phyloP scores from a whole-genome alignment of 2,113 vertebrate genomes.

The Oncorhynchus gorbuscha region DNA sequence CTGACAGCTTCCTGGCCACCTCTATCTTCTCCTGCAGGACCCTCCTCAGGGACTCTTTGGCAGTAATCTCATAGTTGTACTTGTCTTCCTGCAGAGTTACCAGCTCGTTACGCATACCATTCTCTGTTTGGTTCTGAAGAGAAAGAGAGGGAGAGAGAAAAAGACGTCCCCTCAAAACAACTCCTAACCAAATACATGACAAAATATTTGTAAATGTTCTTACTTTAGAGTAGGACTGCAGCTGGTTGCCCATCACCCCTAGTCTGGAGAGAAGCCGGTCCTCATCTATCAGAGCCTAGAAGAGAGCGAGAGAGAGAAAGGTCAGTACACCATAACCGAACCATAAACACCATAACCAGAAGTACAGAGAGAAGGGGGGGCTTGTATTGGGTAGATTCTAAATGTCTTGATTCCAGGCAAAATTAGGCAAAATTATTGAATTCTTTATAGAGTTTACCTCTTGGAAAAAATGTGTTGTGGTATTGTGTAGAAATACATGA shows the following conservation, averaged over 20 bases:
- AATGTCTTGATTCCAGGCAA: too few species aligned
- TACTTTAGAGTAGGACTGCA: constrained; percentile 97
- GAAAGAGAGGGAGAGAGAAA: too few species aligned
- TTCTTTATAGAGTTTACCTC: too few species aligned
- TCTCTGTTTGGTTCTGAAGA: constrained; percentile 91
- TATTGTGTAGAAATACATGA: too few species aligned
- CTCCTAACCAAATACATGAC: too few species aligned
- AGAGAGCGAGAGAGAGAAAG: constrained; percentile 15
- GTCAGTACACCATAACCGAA: not conserved
- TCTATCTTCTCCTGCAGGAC: constrained; percentile 99
- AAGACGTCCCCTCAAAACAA: too few species aligned
- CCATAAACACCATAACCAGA: too few species aligned
- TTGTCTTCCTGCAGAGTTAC: constrained; percentile 96
- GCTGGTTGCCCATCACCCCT: constrained; percentile 98
- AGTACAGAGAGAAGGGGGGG: too few species aligned
- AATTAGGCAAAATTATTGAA: too few species aligned
- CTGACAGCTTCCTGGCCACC: constrained; percentile 10
- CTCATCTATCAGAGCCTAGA: constrained; percentile 98
- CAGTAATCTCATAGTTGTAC: constrained; percentile 98
- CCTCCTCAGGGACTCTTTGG: constrained; percentile 97
- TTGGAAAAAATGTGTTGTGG: too few species aligned
- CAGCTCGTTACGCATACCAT: constrained; percentile 93
- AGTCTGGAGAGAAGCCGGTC: constrained; percentile 94
- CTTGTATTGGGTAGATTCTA: too few species aligned
- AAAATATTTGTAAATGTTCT: constrained; percentile 10